A percentile compares a stretch with the other conserved stretches of the same genome.
phyloP scores from a whole-genome alignment of 2,113 vertebrate species.

The Syngnathus typhle region DNA sequence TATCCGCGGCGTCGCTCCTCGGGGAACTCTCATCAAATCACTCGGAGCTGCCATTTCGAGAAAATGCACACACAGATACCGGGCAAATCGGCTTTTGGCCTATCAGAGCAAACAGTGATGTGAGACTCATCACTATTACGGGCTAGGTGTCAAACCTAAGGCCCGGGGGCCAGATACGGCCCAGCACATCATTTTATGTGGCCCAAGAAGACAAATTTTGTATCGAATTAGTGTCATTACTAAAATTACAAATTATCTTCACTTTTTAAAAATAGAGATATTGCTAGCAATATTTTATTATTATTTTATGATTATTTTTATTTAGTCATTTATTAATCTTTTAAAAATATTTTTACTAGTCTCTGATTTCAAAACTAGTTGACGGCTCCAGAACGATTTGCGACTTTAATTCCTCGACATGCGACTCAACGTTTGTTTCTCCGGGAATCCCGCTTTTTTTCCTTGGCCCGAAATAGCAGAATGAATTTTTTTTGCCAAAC shows the following conservation, averaged over 20 bases:
- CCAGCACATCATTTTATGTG: too few species aligned
- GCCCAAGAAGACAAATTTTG: too few species aligned
- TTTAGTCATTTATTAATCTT: too few species aligned
- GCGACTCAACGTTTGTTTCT: conserved; percentile 23
- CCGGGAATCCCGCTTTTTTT: neutral
- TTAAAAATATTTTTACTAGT: too few species aligned
- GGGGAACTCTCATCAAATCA: conserved; percentile 57
- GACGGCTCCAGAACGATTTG: conserved; percentile 58
- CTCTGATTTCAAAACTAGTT: conserved; percentile 40
- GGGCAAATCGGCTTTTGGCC: conserved; percentile 47
- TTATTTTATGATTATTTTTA: too few species aligned
- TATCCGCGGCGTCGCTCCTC: conserved; percentile 28
- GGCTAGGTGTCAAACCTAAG: conserved; percentile 8
- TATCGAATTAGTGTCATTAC: too few species aligned
- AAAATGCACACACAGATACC: conserved; percentile 49
- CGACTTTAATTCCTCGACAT: conserved; percentile 60
- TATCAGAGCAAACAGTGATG: conserved; percentile 41
- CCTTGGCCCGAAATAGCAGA: neutral
- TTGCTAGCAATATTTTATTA: too few species aligned
- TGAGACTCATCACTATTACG: conserved; percentile 53
- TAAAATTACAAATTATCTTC: too few species aligned
- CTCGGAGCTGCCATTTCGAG: conserved; percentile 43
- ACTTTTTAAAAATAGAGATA: too few species aligned
- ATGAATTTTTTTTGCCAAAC: neutral
- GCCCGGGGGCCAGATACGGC: too few species aligned